Base-by-base conservation (phyloP, 2,888 invertebrate genomes). In the Sinopyrophorus schimmeli region DNA sequence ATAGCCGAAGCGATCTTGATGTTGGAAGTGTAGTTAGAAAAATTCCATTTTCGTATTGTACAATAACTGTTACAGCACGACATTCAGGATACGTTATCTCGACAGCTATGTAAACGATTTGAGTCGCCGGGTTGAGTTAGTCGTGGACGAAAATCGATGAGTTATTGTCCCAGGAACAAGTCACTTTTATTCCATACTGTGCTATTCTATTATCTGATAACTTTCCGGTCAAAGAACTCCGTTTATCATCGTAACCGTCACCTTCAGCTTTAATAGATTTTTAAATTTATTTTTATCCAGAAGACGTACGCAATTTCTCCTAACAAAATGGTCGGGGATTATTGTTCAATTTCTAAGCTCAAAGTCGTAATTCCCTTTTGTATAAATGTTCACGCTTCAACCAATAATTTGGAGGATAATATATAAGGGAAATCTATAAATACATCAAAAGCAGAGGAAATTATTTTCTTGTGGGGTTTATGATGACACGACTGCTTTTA, bases 71-170 rank as follows among this genome's bases (percentile, higher is more conserved):
- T 42, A 42, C 12, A 34, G 39, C 38, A 24, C 27, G 16, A 21
- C 43, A 30, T 49, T 39, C 32, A 39, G 39, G 50, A 46, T 47
- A 38, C 42, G 49, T 44, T 53, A 53, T 53, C 53, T 52, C 27
- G 52, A 52, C 52, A 52, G 52, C 52, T 47, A 47, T 52, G 52
- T 52, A 52, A 52, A 52, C 47, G 52, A 52, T 52, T 47, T 39
- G 28, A 47, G 41, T 47, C 50, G 50, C 46, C 16, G 31, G 35
- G 34, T 42, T 30, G 46, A 35, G 41, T 31, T 42, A 35, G 46
- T 38, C 48, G 51, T 49, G 54, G 51, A 54, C 54, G 50, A 60
- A 60, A 60, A 60, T 60, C 60, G 54, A 60, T 60, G 60, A 59
- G 56, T 60, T 59, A 60, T 59, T 57, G 54, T 58, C 48, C 53